A percentile compares a stretch with the other conserved stretches of the same genome.
These are phyloP conservation scores for Pantherophis guttatus DNA, from an alignment of 2,113 vertebrate genomes.

Conservation along the genomic window DNA sequence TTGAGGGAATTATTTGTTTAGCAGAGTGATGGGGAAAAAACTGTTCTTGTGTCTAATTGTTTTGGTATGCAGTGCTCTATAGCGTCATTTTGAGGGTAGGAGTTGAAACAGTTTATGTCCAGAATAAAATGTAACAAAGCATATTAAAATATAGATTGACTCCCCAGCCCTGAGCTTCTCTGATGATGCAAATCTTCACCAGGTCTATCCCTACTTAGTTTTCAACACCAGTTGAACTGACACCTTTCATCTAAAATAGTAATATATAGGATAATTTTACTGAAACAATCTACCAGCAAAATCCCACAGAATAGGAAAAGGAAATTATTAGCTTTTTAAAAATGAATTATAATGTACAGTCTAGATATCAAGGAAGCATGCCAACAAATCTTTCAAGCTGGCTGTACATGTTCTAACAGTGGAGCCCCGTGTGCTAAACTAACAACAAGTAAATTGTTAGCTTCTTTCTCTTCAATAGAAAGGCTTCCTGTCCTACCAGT, in stretches of 20 bases:
- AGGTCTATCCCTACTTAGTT: neutral
- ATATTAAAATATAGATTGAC: neutral
- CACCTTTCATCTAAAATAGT: neutral
- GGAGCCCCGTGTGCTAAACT: neutral
- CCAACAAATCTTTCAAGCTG: neutral
- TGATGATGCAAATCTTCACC: neutral
- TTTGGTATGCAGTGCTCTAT: no score
- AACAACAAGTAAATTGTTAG: neutral
- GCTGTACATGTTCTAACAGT: neutral
- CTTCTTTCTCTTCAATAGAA: neutral
- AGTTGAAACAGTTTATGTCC: no score
- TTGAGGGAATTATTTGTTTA: no score
- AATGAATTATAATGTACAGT: neutral
- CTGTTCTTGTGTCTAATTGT: no score
- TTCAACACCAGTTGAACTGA: neutral
- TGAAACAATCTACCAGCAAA: neutral
- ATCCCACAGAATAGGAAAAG: neutral
- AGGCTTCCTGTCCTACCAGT: neutral
- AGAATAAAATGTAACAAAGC: neutral
- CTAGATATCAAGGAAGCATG: neutral
- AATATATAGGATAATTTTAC: neutral
- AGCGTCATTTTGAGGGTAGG: no score
- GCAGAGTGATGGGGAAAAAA: no score
- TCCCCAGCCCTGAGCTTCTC: neutral
- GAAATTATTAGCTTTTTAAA: neutral